Evolutionary conservation across 1,140 invertebrate species (phyloP).

Genomic region (Aphaenogaster floridana): DNA sequence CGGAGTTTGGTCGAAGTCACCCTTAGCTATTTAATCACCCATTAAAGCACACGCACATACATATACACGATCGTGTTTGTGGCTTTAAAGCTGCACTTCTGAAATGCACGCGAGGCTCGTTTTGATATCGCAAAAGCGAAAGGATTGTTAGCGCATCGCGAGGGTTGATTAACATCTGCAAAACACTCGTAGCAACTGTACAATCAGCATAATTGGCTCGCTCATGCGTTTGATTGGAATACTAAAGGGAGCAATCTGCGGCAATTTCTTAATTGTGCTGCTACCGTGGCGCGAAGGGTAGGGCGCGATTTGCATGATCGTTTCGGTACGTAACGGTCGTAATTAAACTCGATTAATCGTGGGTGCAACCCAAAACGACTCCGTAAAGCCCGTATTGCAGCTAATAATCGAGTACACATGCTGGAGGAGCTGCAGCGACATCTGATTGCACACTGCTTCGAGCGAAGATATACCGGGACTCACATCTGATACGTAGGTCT

Average conservation of each 20-base stretch:
- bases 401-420: background rate
- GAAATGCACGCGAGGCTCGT: background rate
- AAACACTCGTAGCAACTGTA: slow-evolving; percentile 52
- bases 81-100: background rate
- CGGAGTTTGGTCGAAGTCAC: background rate
- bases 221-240: slow-evolving; percentile 66
- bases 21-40: background rate
- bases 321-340: slow-evolving; percentile 55
- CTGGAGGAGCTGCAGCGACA: background rate
- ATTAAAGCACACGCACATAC: background rate
- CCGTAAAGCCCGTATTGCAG: background rate
- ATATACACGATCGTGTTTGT: background rate
- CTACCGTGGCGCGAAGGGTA: slow-evolving; percentile 49
- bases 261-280: slow-evolving; percentile 77
- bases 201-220: slow-evolving; percentile 65
- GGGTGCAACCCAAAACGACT: background rate
- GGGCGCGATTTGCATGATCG: slow-evolving; percentile 72
- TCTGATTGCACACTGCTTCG: too few species aligned
- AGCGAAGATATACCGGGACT: slow-evolving; percentile 74
- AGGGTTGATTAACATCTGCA: slow-evolving; percentile 25
- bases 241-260: slow-evolving; percentile 67
- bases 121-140: background rate
- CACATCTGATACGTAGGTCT: slow-evolving; percentile 88
- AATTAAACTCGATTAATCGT: slow-evolving; percentile 75
- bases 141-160: background rate